Percentiles rank a stretch among this genome's conserved stretches.
These are phyloP conservation scores for Drosophila orena DNA, from an alignment of 1,140 invertebrate species.

Conservation along the genomic window DNA sequence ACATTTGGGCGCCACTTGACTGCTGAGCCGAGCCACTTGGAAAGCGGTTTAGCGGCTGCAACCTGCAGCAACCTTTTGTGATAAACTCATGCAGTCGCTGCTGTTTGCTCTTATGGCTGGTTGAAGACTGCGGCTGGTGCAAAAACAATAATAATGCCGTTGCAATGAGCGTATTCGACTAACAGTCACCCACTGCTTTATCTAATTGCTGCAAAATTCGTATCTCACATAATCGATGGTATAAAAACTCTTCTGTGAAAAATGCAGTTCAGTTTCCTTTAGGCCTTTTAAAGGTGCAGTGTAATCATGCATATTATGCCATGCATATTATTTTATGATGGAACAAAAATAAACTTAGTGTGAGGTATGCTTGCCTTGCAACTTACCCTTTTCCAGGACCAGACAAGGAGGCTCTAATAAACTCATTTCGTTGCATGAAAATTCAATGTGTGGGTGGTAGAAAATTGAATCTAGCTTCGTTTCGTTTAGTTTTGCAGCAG, in stretches of 20 bases:
- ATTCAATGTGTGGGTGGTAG: slow-evolving; percentile 26
- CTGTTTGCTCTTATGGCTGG: slow-evolving; percentile 20
- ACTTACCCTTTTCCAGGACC: slow-evolving; percentile 57
- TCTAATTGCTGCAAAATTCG: no score
- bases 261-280: no score
- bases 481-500: slow-evolving; percentile 35
- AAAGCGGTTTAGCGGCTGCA: slow-evolving; percentile 18
- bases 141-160: slow-evolving; percentile 4
- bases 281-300: no score
- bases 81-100: slow-evolving; percentile 27
- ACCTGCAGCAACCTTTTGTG: slow-evolving; percentile 23
- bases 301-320: no score
- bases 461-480: slow-evolving; percentile 48
- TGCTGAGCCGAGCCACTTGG: slow-evolving; percentile 32
- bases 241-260: no score
- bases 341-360: not conserved
- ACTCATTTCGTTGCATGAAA: slow-evolving; percentile 67
- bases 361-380: not conserved
- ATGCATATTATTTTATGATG: not conserved
- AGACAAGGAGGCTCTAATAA: slow-evolving; percentile 50
- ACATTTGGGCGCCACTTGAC: slow-evolving; percentile 60
- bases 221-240: no score
- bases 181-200: not conserved
- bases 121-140: slow-evolving; percentile 16
- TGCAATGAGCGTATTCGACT: not conserved